Evolutionary conservation across 2,797 vertebrate species (phyloP), one percentile per base, ranked within the genome.

Genomic region (Phrynocephalus vlangalii): DNA sequence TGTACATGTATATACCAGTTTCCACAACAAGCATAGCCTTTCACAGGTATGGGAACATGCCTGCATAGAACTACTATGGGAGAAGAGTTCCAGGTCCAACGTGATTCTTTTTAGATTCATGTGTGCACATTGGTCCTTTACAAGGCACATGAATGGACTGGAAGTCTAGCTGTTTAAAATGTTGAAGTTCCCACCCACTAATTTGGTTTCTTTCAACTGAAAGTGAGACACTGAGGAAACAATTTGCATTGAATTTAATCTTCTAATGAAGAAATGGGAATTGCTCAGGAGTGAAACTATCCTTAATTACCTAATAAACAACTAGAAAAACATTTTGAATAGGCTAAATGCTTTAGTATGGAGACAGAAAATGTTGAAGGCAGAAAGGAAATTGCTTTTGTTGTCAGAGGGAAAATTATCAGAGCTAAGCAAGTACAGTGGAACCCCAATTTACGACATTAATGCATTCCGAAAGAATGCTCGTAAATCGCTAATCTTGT

Each of bases 291-390:
- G 71, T 1, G 88, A 90, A 88, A 38, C 1, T 7, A 26, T 73
- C 30, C 7, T 84, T 89, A 93, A 85, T 89, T 93, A 73, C 44
- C 85, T 87, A 88, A 90, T 88, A 92, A 91, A 88, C 3, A 89
- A 68, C 3, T n/a, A 85, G 56, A 26, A 84, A 88, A 88, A 93
- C 0, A 63, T 89, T 93, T 90, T 44, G 84, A 80, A 56, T 75
- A 71, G 30, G 84, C 68, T 87, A 88, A 90, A 68, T 1, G 38
- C 22, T 89, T 78, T 60, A 10, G 1, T 84, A 91, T 82, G 67
- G 1, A 87, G 38, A 78, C 3, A 88, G 82, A 50, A 91, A 18
- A 8, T 85, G 28, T 68, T 10, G 44, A 20, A 0, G 8, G 9
- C 66, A 7, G n/a, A 81, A 90, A 86, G 86, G 0, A 87, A 91